phyloP scores from a whole-genome alignment of 2,888 invertebrate species.

The Andrena camellia region DNA sequence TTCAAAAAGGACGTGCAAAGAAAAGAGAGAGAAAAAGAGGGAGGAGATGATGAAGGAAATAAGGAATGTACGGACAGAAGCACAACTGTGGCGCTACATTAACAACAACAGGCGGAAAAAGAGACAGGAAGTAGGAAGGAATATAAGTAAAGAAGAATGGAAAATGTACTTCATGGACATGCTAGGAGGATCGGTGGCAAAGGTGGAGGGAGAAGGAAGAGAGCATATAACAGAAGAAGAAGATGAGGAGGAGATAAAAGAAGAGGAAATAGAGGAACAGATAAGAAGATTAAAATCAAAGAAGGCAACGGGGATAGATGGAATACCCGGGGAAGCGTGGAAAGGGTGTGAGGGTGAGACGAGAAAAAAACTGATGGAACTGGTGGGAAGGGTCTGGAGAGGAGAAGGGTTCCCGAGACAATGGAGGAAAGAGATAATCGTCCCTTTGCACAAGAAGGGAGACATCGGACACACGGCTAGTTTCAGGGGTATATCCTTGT shows the following conservation, averaged over 20 bases:
- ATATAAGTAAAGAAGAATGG: conserved; percentile 20
- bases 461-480: neutral
- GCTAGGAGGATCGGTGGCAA: conserved; percentile 11
- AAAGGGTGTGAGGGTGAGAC: neutral
- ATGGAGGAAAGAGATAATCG: neutral
- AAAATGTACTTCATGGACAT: conserved; percentile 3
- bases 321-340: conserved; percentile 14
- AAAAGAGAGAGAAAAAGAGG: conserved; percentile 12
- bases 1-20: conserved; percentile 6
- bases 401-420: neutral
- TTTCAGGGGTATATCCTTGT: neutral
- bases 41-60: conserved; percentile 12
- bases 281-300: neutral
- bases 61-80: neutral
- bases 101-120: conserved; percentile 20
- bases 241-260: neutral
- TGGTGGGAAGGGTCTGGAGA: neutral
- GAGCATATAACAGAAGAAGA: neutral
- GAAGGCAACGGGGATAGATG: conserved; percentile 16
- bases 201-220: neutral
- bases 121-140: conserved; percentile 15
- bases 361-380: neutral
- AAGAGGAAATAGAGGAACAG: neutral
- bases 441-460: neutral
- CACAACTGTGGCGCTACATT: conserved; percentile 20